Conservation (phyloP, 2,113 vertebrate species). For the Sitta europaea region DNA sequence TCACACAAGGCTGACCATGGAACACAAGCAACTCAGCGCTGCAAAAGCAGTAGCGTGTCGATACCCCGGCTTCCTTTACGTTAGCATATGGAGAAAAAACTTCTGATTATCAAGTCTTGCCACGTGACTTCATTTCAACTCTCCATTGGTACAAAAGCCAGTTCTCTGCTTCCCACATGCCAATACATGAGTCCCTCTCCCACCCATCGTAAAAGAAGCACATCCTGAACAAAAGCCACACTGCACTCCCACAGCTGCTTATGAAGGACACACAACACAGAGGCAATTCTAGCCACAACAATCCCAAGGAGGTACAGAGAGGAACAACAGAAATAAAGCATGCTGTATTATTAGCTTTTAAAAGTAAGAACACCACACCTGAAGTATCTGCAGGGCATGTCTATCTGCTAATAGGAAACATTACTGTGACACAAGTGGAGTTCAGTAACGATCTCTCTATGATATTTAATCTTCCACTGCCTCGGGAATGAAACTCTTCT, state of each 20-base stretch:
- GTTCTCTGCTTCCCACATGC: neutral
- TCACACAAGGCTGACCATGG: neutral
- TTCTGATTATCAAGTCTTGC: neutral
- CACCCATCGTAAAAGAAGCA: neutral
- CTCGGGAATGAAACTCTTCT: neutral
- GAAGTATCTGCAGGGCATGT: neutral
- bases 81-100: neutral
- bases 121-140: neutral
- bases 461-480: constrained; percentile 6
- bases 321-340: neutral
- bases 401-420: neutral
- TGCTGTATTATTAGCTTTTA: neutral
- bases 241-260: neutral
- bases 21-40: neutral
- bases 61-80: neutral
- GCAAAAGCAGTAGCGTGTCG: fast-evolving
- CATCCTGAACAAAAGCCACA: neutral
- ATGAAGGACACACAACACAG: fast-evolving
- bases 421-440: neutral
- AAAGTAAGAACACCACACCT: neutral
- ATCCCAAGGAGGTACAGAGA: neutral
- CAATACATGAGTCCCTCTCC: neutral
- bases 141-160: neutral
- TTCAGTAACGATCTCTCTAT: neutral
- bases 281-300: neutral